phyloP scores from a whole-genome alignment of 2,797 vertebrate species.

The Echiichthys vipera region DNA sequence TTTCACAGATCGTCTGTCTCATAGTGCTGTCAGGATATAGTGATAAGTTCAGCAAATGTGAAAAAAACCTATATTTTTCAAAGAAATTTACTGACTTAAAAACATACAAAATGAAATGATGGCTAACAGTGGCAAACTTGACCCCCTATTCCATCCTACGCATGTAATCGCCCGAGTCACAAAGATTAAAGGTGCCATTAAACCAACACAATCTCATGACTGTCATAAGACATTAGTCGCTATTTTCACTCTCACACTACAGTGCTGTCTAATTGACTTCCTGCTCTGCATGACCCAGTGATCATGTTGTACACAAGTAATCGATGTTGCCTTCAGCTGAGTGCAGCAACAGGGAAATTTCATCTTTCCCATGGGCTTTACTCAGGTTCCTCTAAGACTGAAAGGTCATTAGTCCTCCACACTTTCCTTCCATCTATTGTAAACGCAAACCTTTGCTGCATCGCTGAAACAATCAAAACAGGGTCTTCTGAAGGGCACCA shows the following conservation, averaged over 20 bases:
- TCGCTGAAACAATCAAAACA: background rate
- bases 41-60: too few relatives aligned
- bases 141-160: background rate
- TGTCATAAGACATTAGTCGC: background rate
- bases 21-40: too few relatives aligned
- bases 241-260: slow-evolving; percentile 49
- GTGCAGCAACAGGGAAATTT: slow-evolving; percentile 67
- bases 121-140: background rate
- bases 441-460: slow-evolving; percentile 29
- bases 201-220: background rate
- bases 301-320: slow-evolving; percentile 70
- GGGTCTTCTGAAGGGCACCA: background rate
- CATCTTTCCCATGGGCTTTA: slow-evolving; percentile 62
- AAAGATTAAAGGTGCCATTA: background rate
- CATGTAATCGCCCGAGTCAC: background rate
- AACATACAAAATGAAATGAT: background rate
- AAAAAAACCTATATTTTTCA: too few relatives aligned
- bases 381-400: slow-evolving; percentile 46
- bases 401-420: slow-evolving; percentile 51
- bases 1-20: too few relatives aligned
- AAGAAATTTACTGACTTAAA: too few relatives aligned
- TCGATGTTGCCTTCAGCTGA: slow-evolving; percentile 69
- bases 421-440: slow-evolving; percentile 20
- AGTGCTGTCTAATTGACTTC: slow-evolving; percentile 57
- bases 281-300: slow-evolving; percentile 52